Evolutionary conservation across 1,140 invertebrate species (phyloP), one percentile per base, ranked within the genome.

Genomic region (Cephus cinctus): DNA sequence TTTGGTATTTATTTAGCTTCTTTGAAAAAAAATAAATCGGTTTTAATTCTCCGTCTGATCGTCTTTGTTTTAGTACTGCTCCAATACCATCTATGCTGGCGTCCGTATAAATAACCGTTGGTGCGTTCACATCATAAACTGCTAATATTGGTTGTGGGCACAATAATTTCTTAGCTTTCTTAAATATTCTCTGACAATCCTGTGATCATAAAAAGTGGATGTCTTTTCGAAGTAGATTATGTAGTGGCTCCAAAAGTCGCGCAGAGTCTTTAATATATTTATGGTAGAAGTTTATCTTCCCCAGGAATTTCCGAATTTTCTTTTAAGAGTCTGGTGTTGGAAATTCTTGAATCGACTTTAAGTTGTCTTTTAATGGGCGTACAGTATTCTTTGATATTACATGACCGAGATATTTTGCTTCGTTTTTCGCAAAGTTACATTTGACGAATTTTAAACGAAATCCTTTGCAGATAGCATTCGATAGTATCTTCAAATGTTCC

Each of bases 361-460:
- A 4, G 31, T 58, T 58, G 42, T 55, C 52, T 6, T 46, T 34
- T 2, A 40, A 5, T 8, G 51, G 55, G 38, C 19, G 50, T 20
- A 55, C 36, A 5, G 19, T 43, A 36, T 52, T 56, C 20, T 52
- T 39, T 23, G 23, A 5, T 25, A 58, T 48, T 31, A 41, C 39
- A 25, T 58, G 56, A 11, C 53, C 49, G 6, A 56, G 31, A 35
- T 56, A 58, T 30, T 47, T 50, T 1, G 47, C 52, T 40, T 43
- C 47, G 21, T 51, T 32, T 51, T 30, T 18, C 34, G 41, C 57
- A 52, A 60, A 57, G 40, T 11, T 46, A 15, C 52, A 57, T 47
- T 60, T 57, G 15, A 15, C 27, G 4, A 57, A 40, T 27, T 61
- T 61, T 25, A 61, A 19, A 35, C 27, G 45, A 34, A 61, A 61